Evolutionary conservation across 2,797 vertebrate species (phyloP).

Genomic region (Varecia variegata): DNA sequence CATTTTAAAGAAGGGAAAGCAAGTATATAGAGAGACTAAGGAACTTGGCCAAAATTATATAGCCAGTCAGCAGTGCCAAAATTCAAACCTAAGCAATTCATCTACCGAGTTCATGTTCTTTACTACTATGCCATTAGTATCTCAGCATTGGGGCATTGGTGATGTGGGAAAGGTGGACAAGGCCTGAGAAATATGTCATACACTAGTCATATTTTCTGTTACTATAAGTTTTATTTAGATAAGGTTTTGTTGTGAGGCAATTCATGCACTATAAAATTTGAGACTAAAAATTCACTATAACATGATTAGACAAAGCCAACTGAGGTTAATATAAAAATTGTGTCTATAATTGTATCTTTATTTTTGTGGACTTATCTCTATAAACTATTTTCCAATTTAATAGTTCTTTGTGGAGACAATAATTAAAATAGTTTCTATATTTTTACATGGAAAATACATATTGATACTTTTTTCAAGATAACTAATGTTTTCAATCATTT

Average conservation of each 20-base stretch:
- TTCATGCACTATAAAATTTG: neutral
- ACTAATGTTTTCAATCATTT: neutral
- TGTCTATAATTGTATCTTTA: neutral
- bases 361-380: conserved; percentile 9
- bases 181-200: neutral
- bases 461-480: neutral
- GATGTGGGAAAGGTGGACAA: neutral
- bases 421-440: conserved; percentile 5
- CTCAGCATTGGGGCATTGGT: neutral
- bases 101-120: neutral
- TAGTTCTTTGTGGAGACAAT: neutral
- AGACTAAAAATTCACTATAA: conserved; percentile 29
- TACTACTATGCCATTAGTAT: neutral
- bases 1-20: conserved; percentile 25
- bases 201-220: neutral
- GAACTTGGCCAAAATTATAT: neutral
- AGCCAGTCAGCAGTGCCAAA: neutral
- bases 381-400: conserved; percentile 53
- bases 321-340: conserved; percentile 16
- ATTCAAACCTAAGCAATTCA: neutral
- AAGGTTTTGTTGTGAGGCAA: conserved; percentile 1
- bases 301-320: neutral
- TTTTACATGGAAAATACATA: conserved; percentile 21
- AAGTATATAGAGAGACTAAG: neutral
- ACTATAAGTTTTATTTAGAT: neutral